Percentiles rank a stretch among this genome's conserved stretches.
phyloP scores from a whole-genome alignment of 2,888 invertebrate species.

The Dasysyrphus albostriatus region DNA sequence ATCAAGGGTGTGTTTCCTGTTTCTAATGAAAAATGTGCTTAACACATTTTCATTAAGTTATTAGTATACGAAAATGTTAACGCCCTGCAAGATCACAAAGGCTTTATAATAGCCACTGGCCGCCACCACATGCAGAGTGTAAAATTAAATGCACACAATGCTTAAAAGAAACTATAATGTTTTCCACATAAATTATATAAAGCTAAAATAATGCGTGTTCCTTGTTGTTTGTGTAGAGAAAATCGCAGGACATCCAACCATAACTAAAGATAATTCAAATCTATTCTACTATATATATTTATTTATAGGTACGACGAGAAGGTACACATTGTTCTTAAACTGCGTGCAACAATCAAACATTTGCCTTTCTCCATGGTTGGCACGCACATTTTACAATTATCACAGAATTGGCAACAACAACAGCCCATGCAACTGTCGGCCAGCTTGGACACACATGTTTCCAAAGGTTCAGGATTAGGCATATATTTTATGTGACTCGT shows the following conservation, averaged over 20 bases:
- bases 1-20: not conserved
- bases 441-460: conserved; percentile 26
- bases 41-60: conserved; percentile 10
- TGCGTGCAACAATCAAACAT: conserved; percentile 36
- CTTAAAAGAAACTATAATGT: not conserved
- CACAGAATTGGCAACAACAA: conserved; percentile 32
- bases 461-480: conserved; percentile 11
- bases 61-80: conserved; percentile 1
- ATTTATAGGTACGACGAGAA: not conserved
- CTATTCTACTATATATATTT: too few relatives aligned
- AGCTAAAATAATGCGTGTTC: not conserved
- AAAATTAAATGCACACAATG: conserved; percentile 6
- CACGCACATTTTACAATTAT: conserved; percentile 29
- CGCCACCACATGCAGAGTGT: conserved; percentile 5
- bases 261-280: conserved; percentile 9
- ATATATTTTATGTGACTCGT: conserved; percentile 12
- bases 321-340: not conserved
- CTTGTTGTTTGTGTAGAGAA: not conserved
- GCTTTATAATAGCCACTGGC: not conserved
- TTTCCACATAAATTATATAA: not conserved
- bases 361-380: not conserved
- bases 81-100: conserved; percentile 1
- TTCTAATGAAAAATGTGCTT: not conserved
- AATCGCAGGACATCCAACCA: conserved; percentile 7
- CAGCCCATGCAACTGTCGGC: not conserved